Evolutionary conservation across 2,113 vertebrate species (phyloP).

Genomic region (Bubo blakistoni): DNA sequence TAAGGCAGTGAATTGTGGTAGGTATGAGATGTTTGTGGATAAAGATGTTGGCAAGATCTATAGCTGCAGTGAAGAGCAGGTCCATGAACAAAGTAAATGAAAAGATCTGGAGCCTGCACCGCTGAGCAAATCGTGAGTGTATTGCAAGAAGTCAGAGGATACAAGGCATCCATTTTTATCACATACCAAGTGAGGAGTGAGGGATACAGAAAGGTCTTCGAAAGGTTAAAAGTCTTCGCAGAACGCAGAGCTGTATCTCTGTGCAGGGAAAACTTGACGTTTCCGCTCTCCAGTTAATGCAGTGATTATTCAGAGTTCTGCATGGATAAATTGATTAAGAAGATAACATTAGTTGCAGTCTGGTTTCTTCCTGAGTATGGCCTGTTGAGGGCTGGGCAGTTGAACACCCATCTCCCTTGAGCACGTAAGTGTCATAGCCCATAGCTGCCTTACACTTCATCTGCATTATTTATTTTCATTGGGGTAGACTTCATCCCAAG

Average conservation of each 20-base stretch:
- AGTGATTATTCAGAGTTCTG: neutral
- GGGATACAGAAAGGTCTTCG: neutral
- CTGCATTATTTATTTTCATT: neutral
- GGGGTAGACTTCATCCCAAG: neutral
- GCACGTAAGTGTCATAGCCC: neutral
- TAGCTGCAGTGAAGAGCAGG: neutral
- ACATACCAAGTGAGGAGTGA: neutral
- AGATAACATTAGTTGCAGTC: neutral
- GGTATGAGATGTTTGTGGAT: slow-evolving; percentile 8
- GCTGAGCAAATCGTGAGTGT: fast-evolving
- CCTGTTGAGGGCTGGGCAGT: neutral
- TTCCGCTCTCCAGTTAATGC: neutral
- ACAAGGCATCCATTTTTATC: neutral
- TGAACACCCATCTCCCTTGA: neutral
- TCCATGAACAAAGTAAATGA: neutral
- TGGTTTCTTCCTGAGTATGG: neutral
- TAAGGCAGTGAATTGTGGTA: slow-evolving; percentile 7
- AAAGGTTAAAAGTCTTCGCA: neutral
- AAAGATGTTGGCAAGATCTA: neutral
- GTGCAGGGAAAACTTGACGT: neutral
- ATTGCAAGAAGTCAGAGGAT: neutral
- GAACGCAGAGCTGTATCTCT: neutral
- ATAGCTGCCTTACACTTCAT: neutral
- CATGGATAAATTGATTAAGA: neutral
- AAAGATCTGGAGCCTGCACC: neutral